Evolutionary conservation across 2,888 invertebrate species (phyloP).

Genomic region (Dione vanillae): DNA sequence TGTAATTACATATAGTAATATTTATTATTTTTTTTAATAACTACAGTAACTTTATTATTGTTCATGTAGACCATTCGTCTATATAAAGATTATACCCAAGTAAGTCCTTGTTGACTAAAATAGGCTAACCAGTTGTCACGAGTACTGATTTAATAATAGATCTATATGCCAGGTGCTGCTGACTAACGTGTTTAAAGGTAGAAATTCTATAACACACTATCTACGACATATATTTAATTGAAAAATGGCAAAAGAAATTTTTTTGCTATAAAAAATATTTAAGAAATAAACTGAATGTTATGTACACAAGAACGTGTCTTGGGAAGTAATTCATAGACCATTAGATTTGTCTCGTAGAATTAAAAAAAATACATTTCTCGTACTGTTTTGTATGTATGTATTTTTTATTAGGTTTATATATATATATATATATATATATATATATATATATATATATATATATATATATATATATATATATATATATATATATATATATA

Average conservation of each 20-base stretch:
- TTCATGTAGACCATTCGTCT: background rate
- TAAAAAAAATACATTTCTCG: too few species aligned
- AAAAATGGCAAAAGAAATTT: background rate
- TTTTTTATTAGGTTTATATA: too few species aligned
- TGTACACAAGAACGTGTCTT: too few species aligned
- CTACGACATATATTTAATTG: background rate
- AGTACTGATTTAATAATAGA: slow-evolving; percentile 28
- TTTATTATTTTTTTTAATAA: background rate
- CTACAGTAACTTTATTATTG: background rate
- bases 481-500: too few species aligned
- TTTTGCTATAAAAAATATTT: background rate
- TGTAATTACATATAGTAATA: background rate
- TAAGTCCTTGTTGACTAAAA: slow-evolving; percentile 18
- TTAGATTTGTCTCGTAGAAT: too few species aligned
- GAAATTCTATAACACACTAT: slow-evolving; percentile 7
- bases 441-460: too few species aligned
- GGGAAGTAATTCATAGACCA: too few species aligned
- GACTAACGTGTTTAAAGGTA: slow-evolving; percentile 21
- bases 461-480: too few species aligned
- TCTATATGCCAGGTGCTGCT: slow-evolving; percentile 21
- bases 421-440: too few species aligned
- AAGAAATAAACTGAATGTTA: too few species aligned
- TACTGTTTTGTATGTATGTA: too few species aligned
- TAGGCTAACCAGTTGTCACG: slow-evolving; percentile 27
- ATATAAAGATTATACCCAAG: slow-evolving; percentile 9